Evolutionary conservation across 92 coral and sea anemone genomes (phyloP), one percentile per base, ranked within the genome.

Genomic region (Epizoanthus illoricatus): DNA sequence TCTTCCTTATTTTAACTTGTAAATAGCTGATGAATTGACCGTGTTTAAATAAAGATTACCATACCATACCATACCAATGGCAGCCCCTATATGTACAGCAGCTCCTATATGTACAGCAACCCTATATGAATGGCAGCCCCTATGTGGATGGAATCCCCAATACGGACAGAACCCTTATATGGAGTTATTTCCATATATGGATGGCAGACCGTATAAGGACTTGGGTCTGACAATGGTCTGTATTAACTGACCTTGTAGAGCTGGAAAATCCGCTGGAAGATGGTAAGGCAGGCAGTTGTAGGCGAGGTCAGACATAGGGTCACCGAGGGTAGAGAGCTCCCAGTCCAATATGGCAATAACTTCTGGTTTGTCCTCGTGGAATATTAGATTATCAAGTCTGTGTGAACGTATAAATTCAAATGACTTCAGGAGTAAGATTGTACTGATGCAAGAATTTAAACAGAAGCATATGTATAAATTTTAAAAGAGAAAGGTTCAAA

Each of bases 271-370:
- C 73, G 92, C 80, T 18, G 98, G 88, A 12, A 95, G 91, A 78
- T 95, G 92, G 83, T 95, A 87, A 5, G 93, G 97, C 13, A 95
- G 92, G 79, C 98, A 95, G 88, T 90, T 90, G 79, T 93, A 90
- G 16, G 98, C 97, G 74, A 95, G 79, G 87, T 95, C 98, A 36
- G 98, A 93, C 24, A 95, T 18, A 4, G 98, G 98, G 55, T 95
- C 98, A 47, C 98, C 98, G 0, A 95, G 88, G 11, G 98, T 95
- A 4, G 98, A 95, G 18, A 95, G 81, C 62, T 95, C 98, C 98
- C 98, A 95, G 89, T 95, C 98, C 41, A 95, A 74, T 72, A 95
- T 91, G 73, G 97, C 98, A 40, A 90, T 71, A 67, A 95, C 98
- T 62, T 93, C 97, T 3, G 98, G 91, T 84, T 95, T 90, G 60